Percentiles rank a stretch among this genome's conserved stretches.
Evolutionary conservation across 2,888 invertebrate species (phyloP).

Genomic region (Petrophora chlorosata): DNA sequence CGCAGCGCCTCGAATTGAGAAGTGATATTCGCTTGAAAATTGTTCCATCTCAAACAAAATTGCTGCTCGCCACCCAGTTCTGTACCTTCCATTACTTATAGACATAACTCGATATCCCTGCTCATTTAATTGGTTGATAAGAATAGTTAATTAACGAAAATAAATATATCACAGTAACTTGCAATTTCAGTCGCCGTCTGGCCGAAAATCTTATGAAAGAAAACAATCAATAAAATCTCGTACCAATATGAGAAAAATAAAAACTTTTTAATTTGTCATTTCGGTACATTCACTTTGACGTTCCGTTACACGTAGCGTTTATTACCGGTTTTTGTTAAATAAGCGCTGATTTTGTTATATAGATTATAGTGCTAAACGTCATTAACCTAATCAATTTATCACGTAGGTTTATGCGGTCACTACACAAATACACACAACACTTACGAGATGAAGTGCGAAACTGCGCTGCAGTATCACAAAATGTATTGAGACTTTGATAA

Average conservation of each 20-base stretch:
- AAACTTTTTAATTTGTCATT: conserved; percentile 84
- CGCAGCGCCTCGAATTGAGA: conserved; percentile 93
- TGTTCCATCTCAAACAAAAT: conserved; percentile 95
- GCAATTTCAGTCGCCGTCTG: conserved; percentile 84
- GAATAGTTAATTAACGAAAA: conserved; percentile 82
- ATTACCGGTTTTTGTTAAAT: conserved; percentile 53
- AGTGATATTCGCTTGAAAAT: conserved; percentile 94
- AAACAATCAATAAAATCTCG: conserved; percentile 85
- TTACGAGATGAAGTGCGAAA: conserved; percentile 5
- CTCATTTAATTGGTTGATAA: conserved; percentile 84
- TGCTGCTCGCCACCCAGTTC: conserved; percentile 90
- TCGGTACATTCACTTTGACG: conserved; percentile 82
- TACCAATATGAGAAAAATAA: conserved; percentile 84
- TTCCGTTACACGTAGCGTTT: conserved; percentile 64
- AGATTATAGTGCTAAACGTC: not conserved
- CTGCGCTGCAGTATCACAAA: conserved; percentile 11
- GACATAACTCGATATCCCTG: conserved; percentile 84
- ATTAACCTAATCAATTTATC: not conserved
- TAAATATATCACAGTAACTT: conserved; percentile 84
- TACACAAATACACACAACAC: not conserved
- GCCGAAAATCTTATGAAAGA: conserved; percentile 84
- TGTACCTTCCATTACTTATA: conserved; percentile 85
- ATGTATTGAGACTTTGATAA: conserved; percentile 8
- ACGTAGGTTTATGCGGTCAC: not conserved
- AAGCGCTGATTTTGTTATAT: too few species aligned